Evolutionary conservation across 2,888 invertebrate species (phyloP), one percentile per base, ranked within the genome.

Genomic region (Hypsopygia costalis): DNA sequence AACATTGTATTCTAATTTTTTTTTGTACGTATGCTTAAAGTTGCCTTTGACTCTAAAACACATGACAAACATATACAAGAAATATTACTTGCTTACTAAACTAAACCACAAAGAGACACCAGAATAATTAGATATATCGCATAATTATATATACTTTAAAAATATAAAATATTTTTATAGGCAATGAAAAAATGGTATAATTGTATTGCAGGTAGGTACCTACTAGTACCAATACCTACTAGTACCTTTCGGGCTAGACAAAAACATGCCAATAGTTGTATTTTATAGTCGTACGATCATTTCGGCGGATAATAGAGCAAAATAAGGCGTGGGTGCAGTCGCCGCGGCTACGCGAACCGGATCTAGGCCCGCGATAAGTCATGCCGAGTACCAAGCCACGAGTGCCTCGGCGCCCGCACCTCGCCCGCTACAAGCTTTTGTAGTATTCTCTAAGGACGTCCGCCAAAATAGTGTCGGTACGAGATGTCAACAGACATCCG

Each of bases 281-380:
- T 52, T 54, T 60, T 71, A 57, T 65, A n/a, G 68, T 65, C 67
- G 57, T 66, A 58, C 62, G 81, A 82, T 83, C 69, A 75, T 71
- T 85, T 80, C 63, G 73, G 69, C 54, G 58, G 81, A 82, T 86
- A 83, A 80, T 79, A 68, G 74, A 75, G 73, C 70, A 72, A 68
- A 77, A n/a, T n/a, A n/a, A 71, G 74, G 76, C 80, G 86, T 86
- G 81, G 86, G 85, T 63, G 76, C 65, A 59, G 61, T 31, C 60
- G 47, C 60, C 56, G 52, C 48, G 37, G 46, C 56, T 58, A 62
- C 69, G 66, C 71, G 62, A 85, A 81, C 86, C 86, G 86, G 86
- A 87, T 87, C 85, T 82, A 70, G 66, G 69, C 57, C 55, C 55
- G 62, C 66, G 77, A 86, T 85, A 86, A 82, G 83, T 83, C 73